These are phyloP conservation scores for Hippocampus abdominalis DNA, from an alignment of 2,113 vertebrate species.

Conservation along the genomic window DNA sequence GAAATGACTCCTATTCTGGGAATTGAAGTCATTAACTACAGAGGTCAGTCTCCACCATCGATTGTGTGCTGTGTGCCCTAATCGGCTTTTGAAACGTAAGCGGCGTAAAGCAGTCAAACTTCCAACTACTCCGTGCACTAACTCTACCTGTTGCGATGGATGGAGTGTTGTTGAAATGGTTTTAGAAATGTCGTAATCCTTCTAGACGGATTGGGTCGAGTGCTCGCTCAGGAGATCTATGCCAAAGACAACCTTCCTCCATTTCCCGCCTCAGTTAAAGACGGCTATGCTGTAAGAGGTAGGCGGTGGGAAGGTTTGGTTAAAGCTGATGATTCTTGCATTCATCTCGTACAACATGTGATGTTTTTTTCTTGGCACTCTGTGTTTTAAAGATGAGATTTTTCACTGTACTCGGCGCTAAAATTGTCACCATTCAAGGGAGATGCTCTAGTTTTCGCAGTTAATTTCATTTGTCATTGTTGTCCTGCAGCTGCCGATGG, in stretches of 20 bases:
- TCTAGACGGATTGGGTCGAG: conserved; percentile 94
- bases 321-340: not conserved
- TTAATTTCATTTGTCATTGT: conserved; percentile 21
- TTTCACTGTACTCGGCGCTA: not conserved
- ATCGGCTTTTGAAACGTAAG: too few species aligned
- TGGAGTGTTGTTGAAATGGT: not conserved
- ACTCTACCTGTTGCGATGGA: not conserved
- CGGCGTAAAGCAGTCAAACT: too few species aligned
- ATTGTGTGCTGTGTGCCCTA: conserved; percentile 1
- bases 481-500: conserved; percentile 89
- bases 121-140: not conserved
- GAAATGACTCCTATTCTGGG: conserved; percentile 98
- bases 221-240: conserved; percentile 98
- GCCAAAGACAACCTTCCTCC: conserved; percentile 99
- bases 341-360: not conserved
- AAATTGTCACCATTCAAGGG: not conserved
- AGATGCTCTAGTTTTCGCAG: conserved; percentile 7
- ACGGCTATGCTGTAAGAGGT: conserved; percentile 98
- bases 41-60: conserved; percentile 74
- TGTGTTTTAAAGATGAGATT: not conserved
- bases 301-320: conserved; percentile 42
- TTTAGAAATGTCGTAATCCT: not conserved
- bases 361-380: not conserved
- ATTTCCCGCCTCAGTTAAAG: conserved; percentile 97
- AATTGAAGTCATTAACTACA: conserved; percentile 97